Evolutionary conservation across 2,888 invertebrate genomes (phyloP).

Genomic region (Pyrrhosoma nymphula): DNA sequence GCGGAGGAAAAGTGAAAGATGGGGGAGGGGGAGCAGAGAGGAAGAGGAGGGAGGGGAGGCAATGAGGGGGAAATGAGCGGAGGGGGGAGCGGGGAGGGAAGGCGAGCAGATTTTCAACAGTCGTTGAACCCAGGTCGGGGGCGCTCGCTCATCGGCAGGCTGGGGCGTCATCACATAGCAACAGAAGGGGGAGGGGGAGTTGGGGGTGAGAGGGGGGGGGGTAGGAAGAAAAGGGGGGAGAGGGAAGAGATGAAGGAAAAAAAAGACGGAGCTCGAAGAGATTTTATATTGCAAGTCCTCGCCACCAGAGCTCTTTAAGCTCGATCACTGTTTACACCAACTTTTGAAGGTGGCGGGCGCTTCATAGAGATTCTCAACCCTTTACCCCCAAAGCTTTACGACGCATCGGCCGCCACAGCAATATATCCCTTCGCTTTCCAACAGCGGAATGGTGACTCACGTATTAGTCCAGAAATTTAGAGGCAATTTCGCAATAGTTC

Average conservation of each 20-base stretch:
- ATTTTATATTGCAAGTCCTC: neutral
- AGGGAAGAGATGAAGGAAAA: neutral
- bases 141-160: neutral
- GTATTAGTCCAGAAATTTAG: too few species aligned
- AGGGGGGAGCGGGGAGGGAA: neutral
- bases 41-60: neutral
- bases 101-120: constrained; percentile 56
- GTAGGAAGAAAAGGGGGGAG: neutral
- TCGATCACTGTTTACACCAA: neutral
- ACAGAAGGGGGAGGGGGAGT: neutral
- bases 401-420: too few species aligned
- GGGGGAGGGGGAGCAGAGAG: neutral
- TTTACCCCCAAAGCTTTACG: too few species aligned
- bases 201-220: neutral
- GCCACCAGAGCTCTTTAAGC: neutral
- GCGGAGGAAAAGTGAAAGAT: too few species aligned
- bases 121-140: constrained; percentile 59
- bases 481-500: too few species aligned
- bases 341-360: neutral
- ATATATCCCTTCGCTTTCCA: too few species aligned
- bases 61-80: neutral
- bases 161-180: constrained; percentile 59
- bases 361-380: too few species aligned
- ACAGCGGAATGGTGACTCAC: too few species aligned
- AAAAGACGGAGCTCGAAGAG: neutral